Percentiles rank a stretch among this genome's conserved stretches.
Evolutionary conservation across 2,888 invertebrate species (phyloP).

Genomic region (Strigamia transsilvanica): DNA sequence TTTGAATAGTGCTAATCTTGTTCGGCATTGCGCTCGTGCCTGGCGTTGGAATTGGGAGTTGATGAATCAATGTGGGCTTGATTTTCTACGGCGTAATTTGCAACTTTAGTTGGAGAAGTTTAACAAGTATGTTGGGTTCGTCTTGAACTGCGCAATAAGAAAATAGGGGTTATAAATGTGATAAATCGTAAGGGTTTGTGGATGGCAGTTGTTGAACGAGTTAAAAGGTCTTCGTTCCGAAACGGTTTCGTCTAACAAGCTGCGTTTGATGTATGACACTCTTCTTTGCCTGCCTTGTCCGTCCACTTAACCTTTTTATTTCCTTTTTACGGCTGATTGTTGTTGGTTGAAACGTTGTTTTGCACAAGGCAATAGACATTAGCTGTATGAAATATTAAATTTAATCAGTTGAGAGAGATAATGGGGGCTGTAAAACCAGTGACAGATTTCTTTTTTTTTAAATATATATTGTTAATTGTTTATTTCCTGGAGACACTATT

Average conservation of each 20-base stretch:
- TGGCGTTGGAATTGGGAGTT: background rate
- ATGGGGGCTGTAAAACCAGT: background rate
- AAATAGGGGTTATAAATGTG: constrained; percentile 12
- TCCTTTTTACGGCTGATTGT: background rate
- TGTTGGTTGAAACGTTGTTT: background rate
- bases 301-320: constrained; percentile 25
- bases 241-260: constrained; percentile 18
- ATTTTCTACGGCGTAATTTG: constrained; percentile 15
- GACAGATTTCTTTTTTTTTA: background rate
- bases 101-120: background rate
- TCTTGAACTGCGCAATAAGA: background rate
- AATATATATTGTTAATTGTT: no score
- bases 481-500: no score
- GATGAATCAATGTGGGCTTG: background rate
- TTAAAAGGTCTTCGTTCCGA: constrained; percentile 3
- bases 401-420: background rate
- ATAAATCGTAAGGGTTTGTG: background rate
- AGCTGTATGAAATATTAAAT: background rate
- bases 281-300: background rate
- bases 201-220: background rate
- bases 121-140: background rate
- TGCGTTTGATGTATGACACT: constrained; percentile 5
- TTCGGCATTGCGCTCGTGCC: background rate
- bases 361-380: background rate
- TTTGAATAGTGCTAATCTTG: constrained; percentile 18